Percentiles rank a stretch among this genome's conserved stretches.
Conservation (phyloP, 2,797 vertebrate genomes). For the Myripristis jacobus region DNA sequence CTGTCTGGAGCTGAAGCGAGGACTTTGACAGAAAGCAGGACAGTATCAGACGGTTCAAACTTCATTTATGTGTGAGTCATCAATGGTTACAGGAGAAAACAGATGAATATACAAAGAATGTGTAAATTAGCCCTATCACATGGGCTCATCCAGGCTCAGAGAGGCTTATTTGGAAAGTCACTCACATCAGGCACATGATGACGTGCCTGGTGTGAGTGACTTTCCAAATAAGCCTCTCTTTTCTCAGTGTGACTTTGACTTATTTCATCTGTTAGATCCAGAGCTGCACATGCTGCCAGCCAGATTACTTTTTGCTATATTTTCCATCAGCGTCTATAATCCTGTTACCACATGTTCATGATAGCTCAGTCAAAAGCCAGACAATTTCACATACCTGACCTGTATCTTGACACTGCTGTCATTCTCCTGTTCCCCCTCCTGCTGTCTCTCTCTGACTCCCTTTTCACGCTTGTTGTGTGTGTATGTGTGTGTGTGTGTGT, state of each 20-base stretch:
- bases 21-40: conserved; percentile 7
- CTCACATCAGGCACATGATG: background rate
- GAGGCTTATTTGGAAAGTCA: too few species aligned
- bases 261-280: background rate
- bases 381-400: conserved; percentile 34
- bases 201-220: background rate
- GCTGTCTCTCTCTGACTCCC: background rate
- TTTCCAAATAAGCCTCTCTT: background rate
- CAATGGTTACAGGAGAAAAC: background rate
- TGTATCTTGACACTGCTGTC: conserved; percentile 13
- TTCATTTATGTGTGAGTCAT: conserved; percentile 3
- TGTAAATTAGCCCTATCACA: conserved; percentile 15
- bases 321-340: conserved; percentile 35
- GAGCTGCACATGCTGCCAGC: conserved; percentile 10
- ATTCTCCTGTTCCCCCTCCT: background rate
- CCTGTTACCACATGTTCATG: conserved; percentile 51
- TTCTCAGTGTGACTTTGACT: conserved; percentile 42
- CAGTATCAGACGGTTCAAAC: background rate
- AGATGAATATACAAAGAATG: background rate
- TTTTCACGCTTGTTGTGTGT: background rate
- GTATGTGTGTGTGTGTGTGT: conserved; percentile 19
- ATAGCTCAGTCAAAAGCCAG: conserved; percentile 26
- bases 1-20: background rate
- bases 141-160: background rate
- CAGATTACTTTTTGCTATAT: background rate